Evolutionary conservation across 2,113 vertebrate species (phyloP).

Genomic region (Crotalus helleri): DNA sequence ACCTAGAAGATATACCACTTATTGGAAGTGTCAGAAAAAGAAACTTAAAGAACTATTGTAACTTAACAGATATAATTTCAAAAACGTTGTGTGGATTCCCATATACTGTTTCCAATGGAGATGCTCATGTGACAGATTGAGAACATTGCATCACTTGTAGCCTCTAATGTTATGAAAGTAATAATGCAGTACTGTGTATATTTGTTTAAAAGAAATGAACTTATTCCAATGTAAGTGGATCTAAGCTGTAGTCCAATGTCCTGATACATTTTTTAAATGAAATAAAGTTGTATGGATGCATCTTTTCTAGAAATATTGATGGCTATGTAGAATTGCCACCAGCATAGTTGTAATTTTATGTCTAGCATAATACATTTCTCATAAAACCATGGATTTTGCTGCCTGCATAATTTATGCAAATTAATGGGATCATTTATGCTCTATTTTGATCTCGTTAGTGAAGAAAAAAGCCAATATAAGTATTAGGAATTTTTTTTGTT

Average conservation of each 20-base stretch:
- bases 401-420: not conserved
- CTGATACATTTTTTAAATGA: not conserved
- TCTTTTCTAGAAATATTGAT: constrained; percentile 14
- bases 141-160: not conserved
- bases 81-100: not conserved
- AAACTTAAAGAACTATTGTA: not conserved
- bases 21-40: not conserved
- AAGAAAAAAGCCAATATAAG: not conserved
- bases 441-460: not conserved
- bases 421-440: not conserved
- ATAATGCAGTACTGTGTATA: not conserved
- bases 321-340: not conserved
- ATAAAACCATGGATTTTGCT: not conserved
- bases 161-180: not conserved
- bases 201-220: not conserved
- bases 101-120: not conserved
- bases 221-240: not conserved
- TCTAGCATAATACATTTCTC: not conserved
- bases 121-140: not conserved
- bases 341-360: not conserved
- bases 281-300: not conserved
- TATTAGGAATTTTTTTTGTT: not conserved
- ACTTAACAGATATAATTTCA: not conserved
- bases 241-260: not conserved
- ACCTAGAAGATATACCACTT: not conserved